Evolutionary conservation across 2,888 invertebrate species (phyloP), one percentile per base, ranked within the genome.

Genomic region (Escarpia spicata): DNA sequence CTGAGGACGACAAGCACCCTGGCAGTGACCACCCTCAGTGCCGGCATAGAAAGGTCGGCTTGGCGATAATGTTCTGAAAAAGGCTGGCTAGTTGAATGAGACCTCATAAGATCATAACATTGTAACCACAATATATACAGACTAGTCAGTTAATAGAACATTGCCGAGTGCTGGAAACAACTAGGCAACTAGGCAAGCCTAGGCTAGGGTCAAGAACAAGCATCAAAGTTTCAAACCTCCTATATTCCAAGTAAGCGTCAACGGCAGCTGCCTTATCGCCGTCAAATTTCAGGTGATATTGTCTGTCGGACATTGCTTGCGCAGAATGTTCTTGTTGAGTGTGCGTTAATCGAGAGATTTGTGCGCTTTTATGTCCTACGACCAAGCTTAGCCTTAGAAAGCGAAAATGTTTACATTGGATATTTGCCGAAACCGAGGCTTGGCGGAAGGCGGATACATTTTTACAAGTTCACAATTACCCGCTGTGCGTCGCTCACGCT

Each of bases 191-290:
- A 52, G 19, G 60, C 26, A 89, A 91, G 26, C n/a, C 26, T 15
- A 91, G 91, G 45, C 89, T n/a, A 26, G 44, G 45, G 26, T 44
- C 43, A 26, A 92, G 37, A 12, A 91, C 60, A 52, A 45, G 52
- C 43, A 31, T 60, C 37, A 90, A 6, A 26, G 12, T 9, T 10
- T 43, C 92, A n/a, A 52, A 94, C 94, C 94, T 91, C 58, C 60
- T 92, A 91, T 94, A 94, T 92, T 94, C 94, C 44, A 94, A 92
- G 90, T 94, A 94, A 45, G 93, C 93, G 52, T 94, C 94, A 12
- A 94, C 93, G 19, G 93, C 92, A 4, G 92, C 93, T n/a, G 93
- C 94, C 44, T 93, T 93, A 43, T 94, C 92, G n/a, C 93, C 92
- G 75, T 92, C 92, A 93, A 94, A 93, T 91, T 92, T 93, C 75